These are phyloP conservation scores for Chrysocyon brachyurus DNA, from an alignment of 2,797 vertebrate species.

Conservation along the genomic window DNA sequence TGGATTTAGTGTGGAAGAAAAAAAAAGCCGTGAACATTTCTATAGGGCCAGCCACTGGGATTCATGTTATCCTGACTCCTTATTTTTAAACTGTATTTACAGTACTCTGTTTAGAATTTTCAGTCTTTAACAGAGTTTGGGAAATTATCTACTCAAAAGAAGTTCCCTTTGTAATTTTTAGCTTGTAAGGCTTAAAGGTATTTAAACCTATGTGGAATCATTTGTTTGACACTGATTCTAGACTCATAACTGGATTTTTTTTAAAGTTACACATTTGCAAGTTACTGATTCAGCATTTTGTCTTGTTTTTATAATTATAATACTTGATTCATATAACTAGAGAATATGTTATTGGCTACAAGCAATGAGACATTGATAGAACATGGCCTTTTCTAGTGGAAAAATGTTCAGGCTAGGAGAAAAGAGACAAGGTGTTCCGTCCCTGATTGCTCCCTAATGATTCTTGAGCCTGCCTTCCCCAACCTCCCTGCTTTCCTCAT, in stretches of 20 bases:
- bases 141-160: conserved; percentile 20
- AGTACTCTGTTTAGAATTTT: conserved; percentile 8
- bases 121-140: not conserved
- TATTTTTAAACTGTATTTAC: conserved; percentile 27
- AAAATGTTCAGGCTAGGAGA: not conserved
- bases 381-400: not conserved
- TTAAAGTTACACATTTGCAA: not conserved
- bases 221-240: conserved; percentile 32
- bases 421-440: not conserved
- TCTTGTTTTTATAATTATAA: not conserved
- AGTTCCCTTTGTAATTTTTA: conserved; percentile 3
- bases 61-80: not conserved
- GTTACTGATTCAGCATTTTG: conserved; percentile 8
- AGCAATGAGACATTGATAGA: not conserved
- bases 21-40: not conserved
- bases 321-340: not conserved
- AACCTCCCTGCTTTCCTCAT: not conserved
- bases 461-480: not conserved
- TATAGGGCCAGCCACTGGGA: not conserved
- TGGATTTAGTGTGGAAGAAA: not conserved
- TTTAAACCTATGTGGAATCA: not conserved
- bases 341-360: not conserved
- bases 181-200: not conserved
- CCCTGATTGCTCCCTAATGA: not conserved
- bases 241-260: not conserved